Conservation (phyloP, 2,888 invertebrate genomes). For the Allolobophora icterica region DNA sequence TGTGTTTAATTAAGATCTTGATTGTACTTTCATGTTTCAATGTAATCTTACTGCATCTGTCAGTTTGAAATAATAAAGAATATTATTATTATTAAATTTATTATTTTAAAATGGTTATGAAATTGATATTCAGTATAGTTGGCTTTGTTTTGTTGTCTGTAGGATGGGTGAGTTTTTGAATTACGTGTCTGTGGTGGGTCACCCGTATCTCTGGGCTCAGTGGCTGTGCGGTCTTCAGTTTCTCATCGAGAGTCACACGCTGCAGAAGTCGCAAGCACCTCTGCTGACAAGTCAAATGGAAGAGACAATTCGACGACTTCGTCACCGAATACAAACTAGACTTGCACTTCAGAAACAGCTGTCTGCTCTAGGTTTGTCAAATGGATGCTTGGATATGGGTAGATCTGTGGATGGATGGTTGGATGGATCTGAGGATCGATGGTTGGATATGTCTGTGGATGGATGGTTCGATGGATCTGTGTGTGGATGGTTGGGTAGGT, state of each 20-base stretch:
- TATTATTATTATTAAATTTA: no score
- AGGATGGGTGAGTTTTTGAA: conserved; percentile 65
- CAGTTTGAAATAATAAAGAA: no score
- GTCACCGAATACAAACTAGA: conserved; percentile 77
- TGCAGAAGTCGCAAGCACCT: conserved; percentile 41
- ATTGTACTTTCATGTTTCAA: no score
- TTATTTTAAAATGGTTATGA: background rate
- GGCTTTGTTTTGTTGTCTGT: conserved; percentile 35
- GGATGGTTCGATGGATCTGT: background rate
- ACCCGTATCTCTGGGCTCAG: conserved; percentile 90
- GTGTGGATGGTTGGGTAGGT: background rate
- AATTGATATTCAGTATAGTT: background rate
- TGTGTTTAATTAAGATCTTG: no score
- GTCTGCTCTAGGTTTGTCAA: conserved; percentile 70
- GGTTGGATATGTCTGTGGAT: background rate
- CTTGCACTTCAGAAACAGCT: conserved; percentile 80
- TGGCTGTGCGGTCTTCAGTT: conserved; percentile 86
- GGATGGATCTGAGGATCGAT: background rate
- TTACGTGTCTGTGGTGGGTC: conserved; percentile 70
- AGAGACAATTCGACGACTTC: conserved; percentile 77
- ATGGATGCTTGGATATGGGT: background rate
- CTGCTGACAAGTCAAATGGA: conserved; percentile 75
- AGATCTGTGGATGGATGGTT: background rate
- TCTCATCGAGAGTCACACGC: conserved; percentile 52
- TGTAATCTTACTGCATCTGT: no score